These are phyloP conservation scores for Halichondria panicea DNA, from an alignment of 37 sponge, comb jelly and placozoan genomes.

Conservation along the genomic window DNA sequence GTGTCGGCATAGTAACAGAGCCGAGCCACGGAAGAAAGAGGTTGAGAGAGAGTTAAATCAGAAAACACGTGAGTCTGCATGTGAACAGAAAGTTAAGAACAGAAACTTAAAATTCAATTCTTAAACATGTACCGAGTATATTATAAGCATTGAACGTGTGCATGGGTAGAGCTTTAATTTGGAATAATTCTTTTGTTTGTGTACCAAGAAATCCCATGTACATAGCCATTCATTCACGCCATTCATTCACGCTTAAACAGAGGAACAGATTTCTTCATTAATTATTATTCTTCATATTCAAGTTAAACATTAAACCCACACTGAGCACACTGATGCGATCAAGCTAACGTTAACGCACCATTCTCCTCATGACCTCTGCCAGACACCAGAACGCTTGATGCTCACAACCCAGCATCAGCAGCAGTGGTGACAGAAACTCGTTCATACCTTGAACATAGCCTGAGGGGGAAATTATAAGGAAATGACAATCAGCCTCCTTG, in stretches of 20 bases:
- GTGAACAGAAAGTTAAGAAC: neutral
- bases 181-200: neutral
- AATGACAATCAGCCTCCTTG: no score
- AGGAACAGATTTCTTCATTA: neutral
- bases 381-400: constrained; percentile 64
- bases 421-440: constrained; percentile 44
- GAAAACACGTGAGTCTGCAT: constrained; percentile 8
- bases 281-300: neutral
- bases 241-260: neutral
- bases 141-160: neutral
- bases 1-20: constrained; percentile 22
- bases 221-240: neutral
- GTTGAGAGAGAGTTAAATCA: constrained; percentile 33
- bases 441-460: constrained; percentile 67
- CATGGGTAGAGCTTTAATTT: neutral
- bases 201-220: neutral
- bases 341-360: neutral
- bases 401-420: constrained; percentile 30
- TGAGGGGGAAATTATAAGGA: no score
- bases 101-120: neutral
- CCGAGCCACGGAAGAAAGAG: constrained; percentile 4
- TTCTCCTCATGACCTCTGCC: constrained; percentile 11
- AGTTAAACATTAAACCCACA: no score
- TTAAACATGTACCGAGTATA: neutral
- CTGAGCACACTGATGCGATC: no score